These are phyloP conservation scores for Aplysia californica DNA, from an alignment of 1,140 invertebrate species.

Conservation along the genomic window DNA sequence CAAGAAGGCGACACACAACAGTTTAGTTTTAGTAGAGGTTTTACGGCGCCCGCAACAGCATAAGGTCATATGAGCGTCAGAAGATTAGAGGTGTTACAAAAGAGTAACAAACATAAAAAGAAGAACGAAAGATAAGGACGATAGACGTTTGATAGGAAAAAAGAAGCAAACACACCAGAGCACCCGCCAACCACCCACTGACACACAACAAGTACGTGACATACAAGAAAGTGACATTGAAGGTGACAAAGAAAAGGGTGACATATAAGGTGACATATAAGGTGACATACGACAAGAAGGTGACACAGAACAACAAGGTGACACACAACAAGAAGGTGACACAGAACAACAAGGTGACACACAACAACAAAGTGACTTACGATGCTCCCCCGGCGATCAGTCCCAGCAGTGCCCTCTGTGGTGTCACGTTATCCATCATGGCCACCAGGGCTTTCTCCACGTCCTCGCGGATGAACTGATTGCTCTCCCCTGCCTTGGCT, in stretches of 20 bases:
- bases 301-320: neutral
- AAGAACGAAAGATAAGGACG: too few species aligned
- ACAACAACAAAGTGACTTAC: too few species aligned
- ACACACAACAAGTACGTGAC: too few species aligned
- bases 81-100: too few species aligned
- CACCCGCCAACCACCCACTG: too few species aligned
- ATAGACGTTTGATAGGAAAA: too few species aligned
- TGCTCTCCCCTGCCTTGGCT: slow-evolving; percentile 90
- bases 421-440: slow-evolving; percentile 77
- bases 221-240: neutral
- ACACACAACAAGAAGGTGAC: neutral
- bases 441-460: slow-evolving; percentile 83
- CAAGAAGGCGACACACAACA: too few species aligned
- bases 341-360: neutral
- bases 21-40: too few species aligned
- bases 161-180: too few species aligned
- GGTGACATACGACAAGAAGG: neutral
- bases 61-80: too few species aligned
- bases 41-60: too few species aligned
- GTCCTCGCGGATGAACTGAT: slow-evolving; percentile 90
- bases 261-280: neutral
- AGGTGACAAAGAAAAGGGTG: neutral
- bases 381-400: slow-evolving; percentile 75
- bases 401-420: slow-evolving; percentile 67
- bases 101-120: too few species aligned